Conservation (phyloP, 2,113 vertebrate genomes). For the Mus pahari region DNA sequence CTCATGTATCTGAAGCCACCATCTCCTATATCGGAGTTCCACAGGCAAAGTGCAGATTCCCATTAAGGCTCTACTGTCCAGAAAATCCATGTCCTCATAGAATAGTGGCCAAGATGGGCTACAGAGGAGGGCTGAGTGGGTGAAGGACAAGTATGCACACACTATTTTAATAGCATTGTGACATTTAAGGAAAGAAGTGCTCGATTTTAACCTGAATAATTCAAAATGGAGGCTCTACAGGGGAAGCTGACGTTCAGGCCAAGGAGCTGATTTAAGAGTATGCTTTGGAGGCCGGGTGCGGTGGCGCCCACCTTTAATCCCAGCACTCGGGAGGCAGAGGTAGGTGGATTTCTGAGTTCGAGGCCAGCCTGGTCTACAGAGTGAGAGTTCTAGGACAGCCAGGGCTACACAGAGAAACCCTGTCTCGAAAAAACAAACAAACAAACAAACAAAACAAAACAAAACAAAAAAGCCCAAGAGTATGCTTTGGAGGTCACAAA, state of each 20-base stretch:
- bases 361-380: no score
- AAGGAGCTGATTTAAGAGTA: not conserved
- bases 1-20: not conserved
- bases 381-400: no score
- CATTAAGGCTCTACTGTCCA: not conserved
- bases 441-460: no score
- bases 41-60: not conserved
- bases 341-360: no score
- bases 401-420: no score
- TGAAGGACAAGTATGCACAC: not conserved
- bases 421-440: no score
- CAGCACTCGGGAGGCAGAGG: no score
- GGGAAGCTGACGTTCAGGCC: not conserved
- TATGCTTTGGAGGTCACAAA: not conserved
- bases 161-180: conserved; percentile 2
- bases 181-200: not conserved
- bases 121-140: not conserved
- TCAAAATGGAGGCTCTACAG: not conserved
- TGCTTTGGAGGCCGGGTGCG: not conserved
- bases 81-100: not conserved
- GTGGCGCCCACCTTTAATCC: no score
- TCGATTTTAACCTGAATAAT: not conserved
- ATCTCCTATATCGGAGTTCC: not conserved
- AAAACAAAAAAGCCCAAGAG: no score
- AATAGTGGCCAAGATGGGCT: not conserved